Evolutionary conservation across 2,113 vertebrate genomes (phyloP).

Genomic region (Naja naja): DNA sequence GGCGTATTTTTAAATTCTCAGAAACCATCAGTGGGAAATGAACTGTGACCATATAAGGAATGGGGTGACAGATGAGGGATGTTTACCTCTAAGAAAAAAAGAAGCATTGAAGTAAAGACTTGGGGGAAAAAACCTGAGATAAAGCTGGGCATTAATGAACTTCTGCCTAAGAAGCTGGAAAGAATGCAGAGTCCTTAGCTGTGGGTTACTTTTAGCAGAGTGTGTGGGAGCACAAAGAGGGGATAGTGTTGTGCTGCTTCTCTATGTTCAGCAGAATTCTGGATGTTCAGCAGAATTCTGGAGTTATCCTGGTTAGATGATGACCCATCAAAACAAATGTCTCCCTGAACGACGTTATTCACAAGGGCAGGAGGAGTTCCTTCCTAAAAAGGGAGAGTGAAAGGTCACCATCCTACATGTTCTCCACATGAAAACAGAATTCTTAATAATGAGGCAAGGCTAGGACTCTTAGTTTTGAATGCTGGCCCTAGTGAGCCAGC

Average conservation of each 20-base stretch:
- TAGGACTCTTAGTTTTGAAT: background rate
- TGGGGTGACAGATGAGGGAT: too few species aligned
- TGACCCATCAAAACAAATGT: background rate
- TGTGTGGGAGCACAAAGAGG: background rate
- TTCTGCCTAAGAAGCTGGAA: background rate
- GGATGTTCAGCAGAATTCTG: background rate
- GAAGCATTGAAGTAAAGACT: background rate
- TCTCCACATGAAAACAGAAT: background rate
- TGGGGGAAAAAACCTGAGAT: background rate
- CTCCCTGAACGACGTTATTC: background rate
- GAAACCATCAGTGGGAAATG: background rate
- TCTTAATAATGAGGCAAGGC: background rate
- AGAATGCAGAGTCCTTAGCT: slow-evolving; percentile 9
- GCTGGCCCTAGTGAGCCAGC: too few species aligned
- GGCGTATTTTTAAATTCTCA: background rate
- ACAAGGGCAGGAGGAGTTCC: background rate
- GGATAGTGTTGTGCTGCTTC: background rate
- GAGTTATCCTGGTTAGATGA: background rate
- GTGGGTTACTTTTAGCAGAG: slow-evolving; percentile 3
- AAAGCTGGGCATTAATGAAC: background rate
- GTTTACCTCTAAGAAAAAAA: background rate
- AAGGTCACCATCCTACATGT: background rate
- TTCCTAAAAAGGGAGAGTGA: background rate
- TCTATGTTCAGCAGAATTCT: background rate
- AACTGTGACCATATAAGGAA: background rate